Percentiles rank a stretch among this genome's conserved stretches.
These are phyloP conservation scores for Raphicerus campestris DNA, from an alignment of 2,113 vertebrate genomes.

Conservation along the genomic window DNA sequence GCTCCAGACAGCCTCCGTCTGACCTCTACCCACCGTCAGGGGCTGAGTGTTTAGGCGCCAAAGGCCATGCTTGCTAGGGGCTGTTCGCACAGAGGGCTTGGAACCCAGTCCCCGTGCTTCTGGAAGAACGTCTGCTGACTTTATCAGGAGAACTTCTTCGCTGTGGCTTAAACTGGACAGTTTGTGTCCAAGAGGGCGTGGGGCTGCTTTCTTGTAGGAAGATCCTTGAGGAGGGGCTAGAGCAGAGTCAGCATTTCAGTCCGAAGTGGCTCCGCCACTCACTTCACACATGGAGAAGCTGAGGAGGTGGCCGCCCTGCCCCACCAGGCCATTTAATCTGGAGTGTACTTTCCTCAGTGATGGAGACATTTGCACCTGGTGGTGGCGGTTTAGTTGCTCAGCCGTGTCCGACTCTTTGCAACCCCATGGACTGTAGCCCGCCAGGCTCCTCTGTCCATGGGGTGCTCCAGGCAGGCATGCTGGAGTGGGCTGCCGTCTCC, in stretches of 20 bases:
- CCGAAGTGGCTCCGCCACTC: not conserved
- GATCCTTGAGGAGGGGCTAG: not conserved
- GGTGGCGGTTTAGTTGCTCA: not conserved
- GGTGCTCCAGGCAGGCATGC: not conserved
- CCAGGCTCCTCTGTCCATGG: not conserved
- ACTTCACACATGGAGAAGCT: not conserved
- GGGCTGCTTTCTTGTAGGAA: not conserved
- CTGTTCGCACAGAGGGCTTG: not conserved
- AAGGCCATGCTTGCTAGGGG: not conserved
- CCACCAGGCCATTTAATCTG: too few species aligned
- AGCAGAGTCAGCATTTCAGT: not conserved
- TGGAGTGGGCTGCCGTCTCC: not conserved
- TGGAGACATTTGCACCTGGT: too few species aligned
- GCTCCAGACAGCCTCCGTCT: not conserved
- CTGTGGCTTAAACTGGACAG: not conserved
- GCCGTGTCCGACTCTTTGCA: not conserved
- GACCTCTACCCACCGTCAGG: fast-evolving
- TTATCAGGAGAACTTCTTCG: not conserved
- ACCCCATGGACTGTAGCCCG: not conserved
- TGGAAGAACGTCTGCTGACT: not conserved
- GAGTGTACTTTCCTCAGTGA: fast-evolving
- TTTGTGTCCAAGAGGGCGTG: not conserved
- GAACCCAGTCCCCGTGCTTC: not conserved
- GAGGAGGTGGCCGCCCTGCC: not conserved
- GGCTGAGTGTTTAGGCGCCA: not conserved